Base-by-base conservation (phyloP, 92 coral and sea anemone species). In the Plumapathes pennacea region DNA sequence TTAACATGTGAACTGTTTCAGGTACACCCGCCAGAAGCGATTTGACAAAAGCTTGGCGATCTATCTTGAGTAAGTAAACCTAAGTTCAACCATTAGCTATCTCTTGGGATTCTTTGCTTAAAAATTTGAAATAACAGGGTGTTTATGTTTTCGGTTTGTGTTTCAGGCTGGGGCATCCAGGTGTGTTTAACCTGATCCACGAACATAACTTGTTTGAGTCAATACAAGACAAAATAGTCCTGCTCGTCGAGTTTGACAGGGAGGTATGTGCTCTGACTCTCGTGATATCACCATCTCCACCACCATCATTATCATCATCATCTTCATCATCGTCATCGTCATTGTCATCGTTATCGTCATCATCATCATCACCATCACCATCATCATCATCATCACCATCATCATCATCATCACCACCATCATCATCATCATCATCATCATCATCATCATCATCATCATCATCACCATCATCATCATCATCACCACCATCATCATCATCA, bases 41-140 rank as follows among this genome's bases (percentile, higher is more conserved):
- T 94, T 88, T 34, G 99, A 94, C 72, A 89, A 80, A 60, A 86
- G 96, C 23, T 78, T 94, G 45, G 99, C 96, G 12, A 88, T 94
- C 27, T 94, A 76, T 43, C 79, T 94, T 8, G 72, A 81, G 99
- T 94, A 77, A 60, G 96, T 46, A 13, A 7, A 10, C 18, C 25
- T 29, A 25, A 21, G 34, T 42, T 13, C 25, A 25, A 11, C 8
- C 5, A 8, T 36, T 8, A n/a, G 26, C 12, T 12, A 25, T 3
- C 54, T 24, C 3, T 43, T 30, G 26, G 26, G 4, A 27, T 32
- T 14, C 15, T 5, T 13, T 4, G 9, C 55, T 22, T 32, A 4
- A 46, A 46, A 46, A 3, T 24, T 41, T 14, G 8, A 10, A 42
- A 31, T 13, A 42, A 21, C 42, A 26, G 14, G 24, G 11, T 54